Base-by-base conservation (phyloP, 2,888 invertebrate genomes). In the Coleophora flavipennella region DNA sequence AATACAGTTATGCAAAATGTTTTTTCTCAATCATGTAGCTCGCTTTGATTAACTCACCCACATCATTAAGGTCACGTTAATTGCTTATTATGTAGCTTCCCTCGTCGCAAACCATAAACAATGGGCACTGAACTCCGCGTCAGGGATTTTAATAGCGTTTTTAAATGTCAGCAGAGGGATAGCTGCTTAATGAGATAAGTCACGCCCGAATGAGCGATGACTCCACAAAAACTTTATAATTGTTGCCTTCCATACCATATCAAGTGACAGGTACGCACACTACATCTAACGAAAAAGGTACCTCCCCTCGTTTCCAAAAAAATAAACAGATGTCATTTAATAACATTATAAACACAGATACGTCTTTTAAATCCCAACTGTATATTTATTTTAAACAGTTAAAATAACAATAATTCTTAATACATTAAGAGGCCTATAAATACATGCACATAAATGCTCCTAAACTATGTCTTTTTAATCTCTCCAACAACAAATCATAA, bases 151-250 rank as follows among this genome's bases (percentile, higher is more conserved):
- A 57, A 64, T 64, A 59, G 61, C 63, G 50, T 60, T 62, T 60
- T 59, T 59, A 64, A 65, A 64, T 65, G 65, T 63, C 65, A 65
- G 50, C 57, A 53, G 50, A 57, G 56, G 56, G 55, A 50, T 46
- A 54, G 42, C 43, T 53, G 40, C 40, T 50, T 57, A 51, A 63
- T 45, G 53, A 49, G 59, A 62, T 62, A 59, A 58, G 57, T 55
- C 61, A 63, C 61, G 63, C 51, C 46, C 54, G 51, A 53, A 14
- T 50, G 56, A 44, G 43, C 53, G 38, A 39, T 52, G 48, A 49
- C 42, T 43, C 35, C 35, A 31, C 39, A 41, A 44, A n/a, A 47
- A 51, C 52, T 53, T 53, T 51, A 55, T 55, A 50, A 55, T 57
- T 57, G 53, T 44, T 26, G 20, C 6, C 20, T 20, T 3, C 20